Evolutionary conservation across 2,113 vertebrate species (phyloP).

Genomic region (Ailuropoda melanoleuca): DNA sequence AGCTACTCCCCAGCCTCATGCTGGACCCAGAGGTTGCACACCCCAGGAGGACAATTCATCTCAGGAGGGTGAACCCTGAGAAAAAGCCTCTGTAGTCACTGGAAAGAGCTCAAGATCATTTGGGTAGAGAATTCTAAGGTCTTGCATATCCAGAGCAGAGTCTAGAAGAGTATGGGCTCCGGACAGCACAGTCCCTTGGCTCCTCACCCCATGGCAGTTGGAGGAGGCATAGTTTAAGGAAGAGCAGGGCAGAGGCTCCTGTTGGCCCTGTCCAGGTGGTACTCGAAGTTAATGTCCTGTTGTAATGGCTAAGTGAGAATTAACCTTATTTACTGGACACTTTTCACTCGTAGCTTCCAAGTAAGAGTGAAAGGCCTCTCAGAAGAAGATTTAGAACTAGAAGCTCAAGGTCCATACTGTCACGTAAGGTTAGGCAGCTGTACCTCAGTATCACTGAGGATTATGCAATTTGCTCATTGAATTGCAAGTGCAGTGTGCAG

Average conservation of each 20-base stretch:
- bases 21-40: background rate
- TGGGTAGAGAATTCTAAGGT: background rate
- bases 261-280: background rate
- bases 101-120: background rate
- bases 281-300: background rate
- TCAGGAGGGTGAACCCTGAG: background rate
- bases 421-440: background rate
- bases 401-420: background rate
- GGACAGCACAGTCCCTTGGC: background rate
- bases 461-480: constrained; percentile 21
- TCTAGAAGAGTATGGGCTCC: background rate
- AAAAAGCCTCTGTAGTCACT: background rate
- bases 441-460: background rate
- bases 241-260: background rate
- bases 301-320: background rate
- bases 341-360: background rate
- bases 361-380: background rate
- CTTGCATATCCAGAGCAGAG: background rate
- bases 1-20: background rate
- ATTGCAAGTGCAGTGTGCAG: background rate
- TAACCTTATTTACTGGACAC: background rate
- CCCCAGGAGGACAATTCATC: background rate
- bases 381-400: background rate
- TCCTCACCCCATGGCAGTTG: background rate
- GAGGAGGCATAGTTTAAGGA: background rate